Conservation (phyloP, 1,140 invertebrate species). For the Bombus terrestris region DNA sequence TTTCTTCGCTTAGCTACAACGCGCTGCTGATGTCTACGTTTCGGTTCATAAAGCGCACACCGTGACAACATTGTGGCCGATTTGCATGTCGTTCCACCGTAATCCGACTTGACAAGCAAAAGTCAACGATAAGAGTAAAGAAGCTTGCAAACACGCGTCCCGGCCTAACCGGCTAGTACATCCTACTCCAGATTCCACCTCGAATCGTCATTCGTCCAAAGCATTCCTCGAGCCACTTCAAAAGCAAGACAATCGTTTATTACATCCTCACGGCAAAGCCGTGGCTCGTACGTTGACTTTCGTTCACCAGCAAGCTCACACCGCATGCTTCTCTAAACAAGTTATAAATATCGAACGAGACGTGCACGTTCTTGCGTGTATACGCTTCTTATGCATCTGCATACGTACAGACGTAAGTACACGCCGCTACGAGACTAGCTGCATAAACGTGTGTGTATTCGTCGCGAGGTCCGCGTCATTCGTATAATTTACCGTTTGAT, state of each 20-base stretch:
- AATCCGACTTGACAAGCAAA: neutral
- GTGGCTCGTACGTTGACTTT: conserved; percentile 55
- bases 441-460: neutral
- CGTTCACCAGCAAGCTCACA: neutral
- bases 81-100: conserved; percentile 7
- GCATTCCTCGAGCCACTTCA: neutral
- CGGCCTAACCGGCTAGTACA: neutral
- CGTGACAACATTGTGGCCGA: conserved; percentile 19
- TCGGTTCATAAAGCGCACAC: conserved; percentile 21
- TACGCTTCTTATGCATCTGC: neutral
- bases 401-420: neutral
- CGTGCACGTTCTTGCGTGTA: neutral
- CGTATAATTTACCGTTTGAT: neutral
- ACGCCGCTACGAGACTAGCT: neutral
- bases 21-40: neutral
- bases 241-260: conserved; percentile 54
- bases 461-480: neutral
- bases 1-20: neutral
- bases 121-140: neutral
- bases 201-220: conserved; percentile 16
- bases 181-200: conserved; percentile 3
- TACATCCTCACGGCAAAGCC: conserved; percentile 23
- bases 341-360: conserved; percentile 52
- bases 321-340: conserved; percentile 50
- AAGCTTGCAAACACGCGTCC: neutral